Percentiles rank a stretch among this genome's conserved stretches.
These are phyloP conservation scores for Nemopilema nomurai DNA, from an alignment of 30 jellyfish, hydroid and myxozoan species.

Conservation along the genomic window DNA sequence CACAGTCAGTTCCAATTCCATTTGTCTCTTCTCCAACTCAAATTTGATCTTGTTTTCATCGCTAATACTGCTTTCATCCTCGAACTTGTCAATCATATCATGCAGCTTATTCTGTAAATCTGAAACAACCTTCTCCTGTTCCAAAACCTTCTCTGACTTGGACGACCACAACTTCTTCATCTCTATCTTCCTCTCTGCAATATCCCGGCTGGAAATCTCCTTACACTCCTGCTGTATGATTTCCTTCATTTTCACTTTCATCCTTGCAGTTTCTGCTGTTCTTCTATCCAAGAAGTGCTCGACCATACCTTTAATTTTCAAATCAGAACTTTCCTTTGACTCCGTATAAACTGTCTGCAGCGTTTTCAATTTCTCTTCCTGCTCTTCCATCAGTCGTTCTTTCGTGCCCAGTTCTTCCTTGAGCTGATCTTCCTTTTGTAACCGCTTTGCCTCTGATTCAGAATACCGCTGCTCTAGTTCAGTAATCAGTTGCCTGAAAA, in stretches of 20 bases:
- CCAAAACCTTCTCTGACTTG: slow-evolving; percentile 56
- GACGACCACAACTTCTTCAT: slow-evolving; percentile 70
- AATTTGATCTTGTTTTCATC: slow-evolving; percentile 66
- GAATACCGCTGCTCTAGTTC: slow-evolving; percentile 80
- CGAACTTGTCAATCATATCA: slow-evolving; percentile 58
- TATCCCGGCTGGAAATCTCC: slow-evolving; percentile 22
- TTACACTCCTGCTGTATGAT: slow-evolving; percentile 40
- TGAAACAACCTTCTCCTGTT: slow-evolving; percentile 71
- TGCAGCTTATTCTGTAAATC: slow-evolving; percentile 59
- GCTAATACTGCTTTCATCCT: slow-evolving; percentile 61
- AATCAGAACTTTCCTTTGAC: slow-evolving; percentile 61
- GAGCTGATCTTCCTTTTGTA: slow-evolving; percentile 63
- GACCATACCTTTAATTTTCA: slow-evolving; percentile 56
- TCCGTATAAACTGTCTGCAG: slow-evolving; percentile 54
- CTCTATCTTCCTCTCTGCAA: slow-evolving; percentile 43
- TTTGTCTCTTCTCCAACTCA: slow-evolving; percentile 44
- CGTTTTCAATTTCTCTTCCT: slow-evolving; percentile 40
- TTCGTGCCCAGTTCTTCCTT: slow-evolving; percentile 58
- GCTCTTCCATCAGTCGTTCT: slow-evolving; percentile 61
- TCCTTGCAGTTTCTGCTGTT: slow-evolving; percentile 65
- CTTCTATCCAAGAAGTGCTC: slow-evolving; percentile 64
- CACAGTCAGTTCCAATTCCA: slow-evolving; percentile 18
- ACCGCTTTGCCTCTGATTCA: slow-evolving; percentile 84
- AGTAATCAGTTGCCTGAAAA: slow-evolving; percentile 65
- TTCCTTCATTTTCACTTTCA: slow-evolving; percentile 69